Conservation (phyloP, 2,113 vertebrate genomes). For the Psilopsiagon aurifrons region DNA sequence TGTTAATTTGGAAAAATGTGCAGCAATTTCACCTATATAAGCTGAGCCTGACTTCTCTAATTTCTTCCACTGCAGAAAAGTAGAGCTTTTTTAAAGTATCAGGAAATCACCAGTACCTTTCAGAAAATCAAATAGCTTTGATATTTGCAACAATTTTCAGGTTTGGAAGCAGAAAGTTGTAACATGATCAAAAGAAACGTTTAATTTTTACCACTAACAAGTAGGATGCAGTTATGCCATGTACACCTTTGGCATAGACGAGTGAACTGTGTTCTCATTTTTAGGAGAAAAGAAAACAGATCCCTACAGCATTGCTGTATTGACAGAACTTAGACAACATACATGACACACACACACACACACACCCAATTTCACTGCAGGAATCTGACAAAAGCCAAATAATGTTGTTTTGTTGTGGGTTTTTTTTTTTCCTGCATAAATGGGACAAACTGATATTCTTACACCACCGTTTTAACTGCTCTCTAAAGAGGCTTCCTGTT, state of each 20-base stretch:
- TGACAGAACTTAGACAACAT: not conserved
- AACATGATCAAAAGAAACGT: not conserved
- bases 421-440: not conserved
- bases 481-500: not conserved
- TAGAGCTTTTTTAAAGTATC: not conserved
- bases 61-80: not conserved
- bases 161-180: not conserved
- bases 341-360: accelerated
- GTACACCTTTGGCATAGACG: not conserved
- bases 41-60: not conserved
- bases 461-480: not conserved
- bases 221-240: not conserved
- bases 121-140: not conserved
- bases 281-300: not conserved
- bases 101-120: not conserved
- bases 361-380: not conserved
- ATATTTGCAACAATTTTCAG: not conserved
- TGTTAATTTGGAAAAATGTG: not conserved
- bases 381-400: not conserved
- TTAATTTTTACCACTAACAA: not conserved
- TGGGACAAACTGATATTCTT: not conserved
- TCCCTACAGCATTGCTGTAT: not conserved
- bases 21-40: not conserved
- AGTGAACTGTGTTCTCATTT: not conserved
- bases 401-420: no score